A percentile compares a stretch with the other conserved stretches of the same genome.
These are phyloP conservation scores for Lagodon rhomboides DNA, from an alignment of 2,797 vertebrate species.

Conservation along the genomic window DNA sequence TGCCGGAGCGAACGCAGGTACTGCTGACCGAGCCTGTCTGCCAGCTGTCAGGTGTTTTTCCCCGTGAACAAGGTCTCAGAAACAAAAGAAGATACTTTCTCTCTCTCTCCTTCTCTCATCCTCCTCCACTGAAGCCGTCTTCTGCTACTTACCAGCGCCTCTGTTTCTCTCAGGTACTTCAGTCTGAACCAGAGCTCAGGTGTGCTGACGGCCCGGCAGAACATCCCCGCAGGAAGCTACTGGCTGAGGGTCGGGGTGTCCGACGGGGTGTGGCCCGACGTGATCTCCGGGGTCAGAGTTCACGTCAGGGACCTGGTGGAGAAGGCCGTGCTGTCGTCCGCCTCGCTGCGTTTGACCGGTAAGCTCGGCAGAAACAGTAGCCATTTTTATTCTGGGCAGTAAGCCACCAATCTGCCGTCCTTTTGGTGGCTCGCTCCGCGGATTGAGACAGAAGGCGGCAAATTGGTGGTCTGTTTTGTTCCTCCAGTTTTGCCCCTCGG, in stretches of 20 bases:
- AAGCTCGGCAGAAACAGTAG: slow-evolving; percentile 43
- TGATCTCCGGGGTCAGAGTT: slow-evolving; percentile 88
- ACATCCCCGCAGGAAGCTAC: slow-evolving; percentile 86
- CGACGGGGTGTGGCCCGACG: slow-evolving; percentile 93
- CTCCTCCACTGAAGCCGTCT: slow-evolving; percentile 19
- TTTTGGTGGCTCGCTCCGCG: too few relatives aligned
- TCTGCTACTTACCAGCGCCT: slow-evolving; percentile 30
- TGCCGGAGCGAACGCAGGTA: slow-evolving; percentile 36
- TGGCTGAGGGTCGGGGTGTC: slow-evolving; percentile 90
- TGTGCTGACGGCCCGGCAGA: slow-evolving; percentile 85
- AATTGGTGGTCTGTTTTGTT: too few relatives aligned
- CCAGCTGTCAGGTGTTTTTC: slow-evolving; percentile 48
- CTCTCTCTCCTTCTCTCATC: slow-evolving; percentile 9
- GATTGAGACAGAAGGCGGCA: too few relatives aligned
- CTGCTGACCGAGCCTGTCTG: slow-evolving; percentile 45
- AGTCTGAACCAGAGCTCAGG: slow-evolving; percentile 90
- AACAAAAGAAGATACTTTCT: slow-evolving; percentile 48
- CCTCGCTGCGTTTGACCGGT: slow-evolving; percentile 89
- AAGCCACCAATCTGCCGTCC: too few relatives aligned
- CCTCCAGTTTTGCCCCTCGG: too few relatives aligned
- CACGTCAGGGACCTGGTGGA: slow-evolving; percentile 89
- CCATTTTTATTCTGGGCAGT: too few relatives aligned
- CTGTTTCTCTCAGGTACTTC: slow-evolving; percentile 86
- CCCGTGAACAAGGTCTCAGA: slow-evolving; percentile 28
- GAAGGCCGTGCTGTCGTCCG: slow-evolving; percentile 88